These are phyloP conservation scores for Colostygia pectinataria DNA, from an alignment of 2,888 invertebrate genomes.

Conservation along the genomic window DNA sequence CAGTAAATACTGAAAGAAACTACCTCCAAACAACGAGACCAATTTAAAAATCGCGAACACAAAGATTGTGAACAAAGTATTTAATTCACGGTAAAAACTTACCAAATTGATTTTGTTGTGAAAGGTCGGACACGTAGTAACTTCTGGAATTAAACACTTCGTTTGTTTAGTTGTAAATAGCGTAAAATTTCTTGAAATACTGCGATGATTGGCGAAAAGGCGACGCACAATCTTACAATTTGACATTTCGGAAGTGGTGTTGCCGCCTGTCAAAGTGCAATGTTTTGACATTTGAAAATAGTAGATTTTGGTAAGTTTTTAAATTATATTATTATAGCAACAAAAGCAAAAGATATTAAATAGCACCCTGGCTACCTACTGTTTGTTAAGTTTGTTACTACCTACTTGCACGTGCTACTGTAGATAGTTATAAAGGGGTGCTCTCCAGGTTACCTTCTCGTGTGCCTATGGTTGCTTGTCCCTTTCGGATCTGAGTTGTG, in stretches of 20 bases:
- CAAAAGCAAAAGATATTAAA: too few species aligned
- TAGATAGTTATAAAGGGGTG: too few species aligned
- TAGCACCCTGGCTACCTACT: too few species aligned
- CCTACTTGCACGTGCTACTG: too few species aligned
- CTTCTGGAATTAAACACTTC: slow-evolving; percentile 35
- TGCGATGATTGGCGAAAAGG: slow-evolving; percentile 77
- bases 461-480: too few species aligned
- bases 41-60: slow-evolving; percentile 7
- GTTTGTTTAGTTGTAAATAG: slow-evolving; percentile 52
- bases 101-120: slow-evolving; percentile 39
- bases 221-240: slow-evolving; percentile 69
- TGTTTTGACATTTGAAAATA: slow-evolving; percentile 5
- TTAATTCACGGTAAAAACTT: slow-evolving; percentile 34
- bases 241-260: slow-evolving; percentile 59
- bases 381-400: too few species aligned
- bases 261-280: too few species aligned
- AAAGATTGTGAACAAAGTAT: slow-evolving; percentile 1
- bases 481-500: too few species aligned
- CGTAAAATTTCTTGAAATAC: slow-evolving; percentile 62
- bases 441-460: too few species aligned
- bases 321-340: too few species aligned
- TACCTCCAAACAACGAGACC: slow-evolving; percentile 2
- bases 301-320: slow-evolving; percentile 6
- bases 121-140: slow-evolving; percentile 27
- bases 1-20: neutral